These are phyloP conservation scores for Ischnura elegans DNA, from an alignment of 2,888 invertebrate species.

Conservation along the genomic window DNA sequence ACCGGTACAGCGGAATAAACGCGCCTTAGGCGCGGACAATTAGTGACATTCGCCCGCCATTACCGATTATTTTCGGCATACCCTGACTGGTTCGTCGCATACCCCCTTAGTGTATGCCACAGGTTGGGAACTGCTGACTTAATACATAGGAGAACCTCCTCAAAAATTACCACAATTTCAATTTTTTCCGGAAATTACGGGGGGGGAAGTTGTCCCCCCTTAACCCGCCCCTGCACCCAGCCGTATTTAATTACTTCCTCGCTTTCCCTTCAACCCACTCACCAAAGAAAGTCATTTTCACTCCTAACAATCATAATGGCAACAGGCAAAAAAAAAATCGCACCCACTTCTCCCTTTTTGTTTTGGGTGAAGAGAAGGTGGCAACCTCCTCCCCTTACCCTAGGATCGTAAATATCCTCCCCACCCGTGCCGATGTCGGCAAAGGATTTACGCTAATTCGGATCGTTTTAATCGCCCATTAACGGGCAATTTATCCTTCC, in stretches of 20 bases:
- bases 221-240: background rate
- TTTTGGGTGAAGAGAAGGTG: background rate
- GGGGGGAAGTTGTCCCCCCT: background rate
- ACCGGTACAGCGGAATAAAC: too few relatives aligned
- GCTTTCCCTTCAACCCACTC: background rate
- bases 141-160: too few relatives aligned
- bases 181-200: too few relatives aligned
- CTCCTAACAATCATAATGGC: background rate
- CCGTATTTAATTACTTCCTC: background rate
- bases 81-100: too few relatives aligned
- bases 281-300: background rate
- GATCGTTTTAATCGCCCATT: conserved; percentile 31
- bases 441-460: conserved; percentile 3
- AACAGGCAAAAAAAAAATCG: background rate
- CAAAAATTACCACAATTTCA: too few relatives aligned
- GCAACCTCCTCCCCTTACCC: too few relatives aligned
- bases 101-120: too few relatives aligned
- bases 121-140: too few relatives aligned
- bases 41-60: too few relatives aligned
- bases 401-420: background rate
- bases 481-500: background rate
- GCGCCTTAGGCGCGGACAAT: too few relatives aligned
- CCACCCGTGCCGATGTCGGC: background rate
- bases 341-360: background rate
- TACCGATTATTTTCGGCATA: too few relatives aligned